phyloP scores from a whole-genome alignment of 2,888 invertebrate species.

The Anodontia alba region DNA sequence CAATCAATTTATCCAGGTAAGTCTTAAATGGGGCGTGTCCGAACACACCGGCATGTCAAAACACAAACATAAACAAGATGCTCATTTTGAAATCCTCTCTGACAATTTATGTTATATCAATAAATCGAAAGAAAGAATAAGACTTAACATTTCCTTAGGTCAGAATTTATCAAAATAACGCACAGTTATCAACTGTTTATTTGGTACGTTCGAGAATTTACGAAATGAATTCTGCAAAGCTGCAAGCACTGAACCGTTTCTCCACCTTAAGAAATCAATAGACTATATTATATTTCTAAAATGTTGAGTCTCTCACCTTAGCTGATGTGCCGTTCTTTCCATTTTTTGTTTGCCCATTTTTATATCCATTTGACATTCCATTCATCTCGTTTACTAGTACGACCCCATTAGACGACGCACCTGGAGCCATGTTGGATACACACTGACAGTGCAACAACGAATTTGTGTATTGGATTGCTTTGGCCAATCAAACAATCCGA shows the following conservation, averaged over 20 bases:
- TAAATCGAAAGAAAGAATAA: too few species aligned
- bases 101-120: too few species aligned
- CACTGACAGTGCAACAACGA: background rate
- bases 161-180: too few species aligned
- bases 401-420: slow-evolving; percentile 41
- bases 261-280: too few species aligned
- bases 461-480: slow-evolving; percentile 5
- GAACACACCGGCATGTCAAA: slow-evolving; percentile 1
- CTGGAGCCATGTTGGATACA: slow-evolving; percentile 59
- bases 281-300: too few species aligned
- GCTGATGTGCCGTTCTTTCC: slow-evolving; percentile 61
- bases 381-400: slow-evolving; percentile 64
- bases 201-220: too few species aligned
- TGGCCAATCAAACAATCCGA: background rate
- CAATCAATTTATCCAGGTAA: background rate
- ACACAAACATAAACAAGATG: background rate
- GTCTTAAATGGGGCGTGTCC: slow-evolving; percentile 18
- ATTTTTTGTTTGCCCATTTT: slow-evolving; percentile 23
- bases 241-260: too few species aligned
- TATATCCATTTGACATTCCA: slow-evolving; percentile 67
- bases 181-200: too few species aligned
- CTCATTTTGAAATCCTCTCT: too few species aligned
- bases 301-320: slow-evolving; percentile 69
- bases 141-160: too few species aligned
- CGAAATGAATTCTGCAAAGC: too few species aligned